A percentile compares a stretch with the other conserved stretches of the same genome.
Evolutionary conservation across 2,113 vertebrate genomes (phyloP).

Genomic region (Podocnemis expansa): DNA sequence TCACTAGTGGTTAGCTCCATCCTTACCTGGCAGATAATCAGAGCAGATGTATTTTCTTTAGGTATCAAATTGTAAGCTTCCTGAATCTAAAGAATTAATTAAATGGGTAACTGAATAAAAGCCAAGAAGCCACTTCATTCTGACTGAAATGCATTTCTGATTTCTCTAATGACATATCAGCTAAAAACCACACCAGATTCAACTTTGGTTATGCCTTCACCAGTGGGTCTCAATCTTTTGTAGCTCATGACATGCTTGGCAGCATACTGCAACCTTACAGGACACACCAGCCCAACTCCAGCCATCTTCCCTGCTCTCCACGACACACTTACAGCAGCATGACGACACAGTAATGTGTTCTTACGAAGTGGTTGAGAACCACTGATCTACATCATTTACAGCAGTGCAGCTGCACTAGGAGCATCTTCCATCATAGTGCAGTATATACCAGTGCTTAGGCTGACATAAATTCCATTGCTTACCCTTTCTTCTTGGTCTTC

Average conservation of each 20-base stretch:
- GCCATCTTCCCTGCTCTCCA: too few species aligned
- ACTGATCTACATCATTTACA: not conserved
- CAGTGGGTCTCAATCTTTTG: too few species aligned
- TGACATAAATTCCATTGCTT: too few species aligned
- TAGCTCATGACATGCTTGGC: too few species aligned
- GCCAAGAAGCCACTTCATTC: conserved; percentile 22
- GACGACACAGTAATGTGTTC: too few species aligned
- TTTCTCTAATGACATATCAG: conserved; percentile 1
- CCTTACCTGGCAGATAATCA: conserved; percentile 21
- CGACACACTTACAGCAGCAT: too few species aligned
- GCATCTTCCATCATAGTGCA: too few species aligned
- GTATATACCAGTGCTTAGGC: too few species aligned
- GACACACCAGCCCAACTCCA: too few species aligned
- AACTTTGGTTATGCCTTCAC: too few species aligned
- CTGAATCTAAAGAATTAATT: not conserved
- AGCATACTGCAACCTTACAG: too few species aligned
- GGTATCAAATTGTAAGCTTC: not conserved
- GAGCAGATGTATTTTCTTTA: not conserved
- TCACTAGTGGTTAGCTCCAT: conserved; percentile 16
- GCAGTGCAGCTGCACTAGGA: not conserved
- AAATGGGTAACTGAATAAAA: conserved; percentile 9
- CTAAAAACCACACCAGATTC: not conserved
- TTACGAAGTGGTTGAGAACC: too few species aligned
- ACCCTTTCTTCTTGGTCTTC: not conserved
- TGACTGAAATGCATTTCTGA: not conserved